Percentiles rank a stretch among this genome's conserved stretches.
phyloP scores from a whole-genome alignment of 2,888 invertebrate genomes.

The Helobdella robusta region DNA sequence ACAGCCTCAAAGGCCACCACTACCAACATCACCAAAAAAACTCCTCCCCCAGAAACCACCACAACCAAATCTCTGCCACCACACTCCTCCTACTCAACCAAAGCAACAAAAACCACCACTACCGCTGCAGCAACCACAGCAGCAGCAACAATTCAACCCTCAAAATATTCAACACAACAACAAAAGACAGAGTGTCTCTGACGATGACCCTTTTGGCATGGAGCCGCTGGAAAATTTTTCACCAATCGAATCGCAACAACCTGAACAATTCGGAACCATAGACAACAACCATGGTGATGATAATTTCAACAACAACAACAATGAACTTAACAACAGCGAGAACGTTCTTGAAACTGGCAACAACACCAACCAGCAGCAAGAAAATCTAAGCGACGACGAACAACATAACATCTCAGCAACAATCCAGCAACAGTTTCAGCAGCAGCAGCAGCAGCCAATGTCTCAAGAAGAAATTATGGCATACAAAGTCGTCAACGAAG shows the following conservation, averaged over 20 bases:
- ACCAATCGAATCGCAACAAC: not conserved
- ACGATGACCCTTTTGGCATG: constrained; percentile 14
- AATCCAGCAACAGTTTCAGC: constrained; percentile 9
- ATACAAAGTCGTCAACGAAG: constrained; percentile 20
- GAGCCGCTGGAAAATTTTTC: not conserved
- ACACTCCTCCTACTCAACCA: constrained; percentile 23
- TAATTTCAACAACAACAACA: constrained; percentile 9
- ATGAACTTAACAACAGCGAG: not conserved
- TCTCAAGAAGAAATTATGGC: constrained; percentile 18
- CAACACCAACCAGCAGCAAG: not conserved
- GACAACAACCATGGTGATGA: not conserved
- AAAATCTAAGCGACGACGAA: not conserved
- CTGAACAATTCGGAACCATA: no score
- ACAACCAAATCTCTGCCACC: constrained; percentile 22
- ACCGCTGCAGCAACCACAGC: not conserved
- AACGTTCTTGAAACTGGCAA: not conserved
- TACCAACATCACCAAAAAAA: not conserved
- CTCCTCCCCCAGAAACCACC: constrained; percentile 3
- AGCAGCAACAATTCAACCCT: not conserved
- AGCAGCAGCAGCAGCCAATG: constrained; percentile 12
- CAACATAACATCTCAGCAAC: not conserved
- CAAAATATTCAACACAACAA: not conserved
- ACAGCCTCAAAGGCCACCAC: not conserved
- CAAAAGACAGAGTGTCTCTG: not conserved
- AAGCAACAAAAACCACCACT: constrained; percentile 11